A percentile compares a stretch with the other conserved stretches of the same genome.
phyloP scores from a whole-genome alignment of 1,140 invertebrate species.

The Ceratosolen fusciceps region DNA sequence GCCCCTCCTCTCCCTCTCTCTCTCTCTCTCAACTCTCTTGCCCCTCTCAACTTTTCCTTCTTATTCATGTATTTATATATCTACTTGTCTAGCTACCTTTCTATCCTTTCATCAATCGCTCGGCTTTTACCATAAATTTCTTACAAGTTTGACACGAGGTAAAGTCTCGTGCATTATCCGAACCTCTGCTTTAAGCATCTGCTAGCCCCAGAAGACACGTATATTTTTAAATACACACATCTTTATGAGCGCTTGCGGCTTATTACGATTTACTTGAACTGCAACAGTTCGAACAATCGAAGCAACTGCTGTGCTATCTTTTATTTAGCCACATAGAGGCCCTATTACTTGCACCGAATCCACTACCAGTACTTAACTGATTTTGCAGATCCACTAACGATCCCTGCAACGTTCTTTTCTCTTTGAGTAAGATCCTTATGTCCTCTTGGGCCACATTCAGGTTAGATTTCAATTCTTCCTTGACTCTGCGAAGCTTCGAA shows the following conservation, averaged over 20 bases:
- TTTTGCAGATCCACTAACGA: conserved; percentile 77
- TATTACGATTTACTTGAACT: conserved; percentile 59
- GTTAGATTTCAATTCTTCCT: conserved; percentile 77
- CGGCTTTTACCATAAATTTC: no score
- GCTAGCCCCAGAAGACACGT: background rate
- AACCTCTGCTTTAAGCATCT: background rate
- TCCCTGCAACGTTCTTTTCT: conserved; percentile 82
- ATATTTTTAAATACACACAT: conserved; percentile 8
- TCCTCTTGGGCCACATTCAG: conserved; percentile 80
- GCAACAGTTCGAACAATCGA: conserved; percentile 76
- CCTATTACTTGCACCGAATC: conserved; percentile 61
- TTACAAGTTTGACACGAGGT: no score
- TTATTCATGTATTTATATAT: conserved; percentile 8
- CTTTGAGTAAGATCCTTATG: conserved; percentile 77
- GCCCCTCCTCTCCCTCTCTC: no score
- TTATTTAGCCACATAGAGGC: conserved; percentile 72
- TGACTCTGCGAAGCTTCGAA: conserved; percentile 72
- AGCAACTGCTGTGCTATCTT: conserved; percentile 78
- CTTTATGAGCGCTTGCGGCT: background rate
- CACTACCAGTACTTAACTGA: conserved; percentile 62
- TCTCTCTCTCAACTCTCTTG: no score
- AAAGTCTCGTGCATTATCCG: background rate
- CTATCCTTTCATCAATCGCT: no score
- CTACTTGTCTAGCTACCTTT: background rate
- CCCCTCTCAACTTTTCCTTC: no score